Evolutionary conservation across 1,140 invertebrate genomes (phyloP).

Genomic region (Trichonephila clavipes): DNA sequence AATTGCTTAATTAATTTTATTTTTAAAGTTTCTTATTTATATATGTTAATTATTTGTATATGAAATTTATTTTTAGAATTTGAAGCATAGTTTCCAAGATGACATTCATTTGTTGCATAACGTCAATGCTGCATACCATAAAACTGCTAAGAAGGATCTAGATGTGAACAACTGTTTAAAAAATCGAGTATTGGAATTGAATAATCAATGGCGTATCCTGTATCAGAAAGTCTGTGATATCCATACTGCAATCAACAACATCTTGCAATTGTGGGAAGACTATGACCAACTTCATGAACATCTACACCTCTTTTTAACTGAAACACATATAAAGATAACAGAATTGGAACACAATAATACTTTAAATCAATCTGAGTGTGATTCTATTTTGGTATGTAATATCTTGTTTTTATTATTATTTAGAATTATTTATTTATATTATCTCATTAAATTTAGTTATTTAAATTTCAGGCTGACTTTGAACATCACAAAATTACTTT

Average conservation of each 20-base stretch:
- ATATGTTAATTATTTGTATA: no score
- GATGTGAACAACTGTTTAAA: slow-evolving; percentile 27
- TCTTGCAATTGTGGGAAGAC: slow-evolving; percentile 66
- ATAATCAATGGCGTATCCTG: slow-evolving; percentile 58
- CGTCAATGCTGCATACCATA: slow-evolving; percentile 36
- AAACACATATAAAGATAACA: slow-evolving; percentile 60
- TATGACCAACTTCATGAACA: slow-evolving; percentile 58
- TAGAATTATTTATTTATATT: background rate
- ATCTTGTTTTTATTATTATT: background rate
- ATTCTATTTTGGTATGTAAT: slow-evolving; percentile 18
- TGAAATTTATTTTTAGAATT: slow-evolving; percentile 42
- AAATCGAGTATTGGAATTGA: background rate
- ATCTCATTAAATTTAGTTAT: background rate
- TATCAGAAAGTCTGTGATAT: slow-evolving; percentile 55
- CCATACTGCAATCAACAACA: background rate
- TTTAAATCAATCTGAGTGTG: background rate
- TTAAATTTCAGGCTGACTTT: slow-evolving; percentile 52
- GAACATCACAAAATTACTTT: slow-evolving; percentile 32
- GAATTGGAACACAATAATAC: background rate
- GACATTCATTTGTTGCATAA: slow-evolving; percentile 53
- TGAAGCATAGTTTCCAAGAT: slow-evolving; percentile 68
- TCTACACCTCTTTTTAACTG: slow-evolving; percentile 60
- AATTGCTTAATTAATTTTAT: no score
- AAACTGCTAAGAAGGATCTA: background rate
- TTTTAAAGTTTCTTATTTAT: no score